Evolutionary conservation across 2,888 invertebrate species (phyloP), one percentile per base, ranked within the genome.

Genomic region (Drosophila algonquin): DNA sequence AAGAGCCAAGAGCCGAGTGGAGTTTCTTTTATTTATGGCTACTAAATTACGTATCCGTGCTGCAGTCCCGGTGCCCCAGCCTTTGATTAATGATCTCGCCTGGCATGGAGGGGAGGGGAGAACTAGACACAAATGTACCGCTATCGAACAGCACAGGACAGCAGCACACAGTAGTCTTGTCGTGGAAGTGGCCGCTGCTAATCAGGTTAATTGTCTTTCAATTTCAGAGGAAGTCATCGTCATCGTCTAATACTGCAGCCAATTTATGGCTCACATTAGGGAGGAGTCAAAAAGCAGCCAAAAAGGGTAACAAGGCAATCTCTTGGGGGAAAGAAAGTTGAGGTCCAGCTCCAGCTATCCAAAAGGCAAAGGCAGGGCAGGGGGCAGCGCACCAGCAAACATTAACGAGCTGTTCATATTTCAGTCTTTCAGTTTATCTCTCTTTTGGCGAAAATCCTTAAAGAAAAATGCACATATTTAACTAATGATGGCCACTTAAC

Each of bases 401-500:
- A 76, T 77, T 76, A 77, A 74, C 76, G 69, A 62, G 63, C 62
- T 57, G 74, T 69, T 77, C 76, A 76, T 76, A 73, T 73, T 79
- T 65, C 65, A 77, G 50, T 27, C 72, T n/a, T n/a, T n/a, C n/a
- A n/a, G 75, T 72, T 87, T 85, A 87, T 75, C 81, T 72, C 54
- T 46, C 46, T 10, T 35, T 46, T 21, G 64, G 70, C 62, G 75
- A 77, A 84, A 84, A 87, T 87, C 85, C 86, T 85, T 85, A 78
- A 89, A 87, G 89, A 87, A 89, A 85, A 87, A 85, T 86, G 71
- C 86, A 87, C 89, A 89, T 89, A 85, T 87, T 85, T 85, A 85
- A 89, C 85, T 85, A 85, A 85, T 85, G 85, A 89, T 89, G 85
- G 74, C 86, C 85, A 85, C 85, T 85, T 85, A 85, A 85, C 83